Evolutionary conservation across 2,797 vertebrate genomes (phyloP).

Genomic region (Sebastes vulpes): DNA sequence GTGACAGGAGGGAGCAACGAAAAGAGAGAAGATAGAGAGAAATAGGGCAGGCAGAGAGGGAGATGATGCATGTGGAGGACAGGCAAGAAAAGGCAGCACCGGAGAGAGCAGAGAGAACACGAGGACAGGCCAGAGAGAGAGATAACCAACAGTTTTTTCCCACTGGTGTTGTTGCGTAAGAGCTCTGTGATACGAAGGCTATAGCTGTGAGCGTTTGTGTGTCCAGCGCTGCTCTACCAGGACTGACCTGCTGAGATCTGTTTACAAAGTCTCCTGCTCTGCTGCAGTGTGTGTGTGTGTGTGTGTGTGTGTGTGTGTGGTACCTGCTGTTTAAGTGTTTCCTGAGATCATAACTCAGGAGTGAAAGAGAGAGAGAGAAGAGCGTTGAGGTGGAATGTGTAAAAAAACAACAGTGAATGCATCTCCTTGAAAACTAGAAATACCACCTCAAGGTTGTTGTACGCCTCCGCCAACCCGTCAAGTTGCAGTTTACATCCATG

Average conservation of each 20-base stretch:
- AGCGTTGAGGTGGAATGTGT: neutral
- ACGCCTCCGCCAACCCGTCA: too few species aligned
- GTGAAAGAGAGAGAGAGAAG: neutral
- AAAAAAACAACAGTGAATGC: neutral
- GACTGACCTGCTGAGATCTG: constrained; percentile 49
- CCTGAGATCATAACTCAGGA: constrained; percentile 26
- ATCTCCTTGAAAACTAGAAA: neutral
- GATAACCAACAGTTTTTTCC: constrained; percentile 32
- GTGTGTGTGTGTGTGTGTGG: neutral
- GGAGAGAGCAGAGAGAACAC: constrained; percentile 17
- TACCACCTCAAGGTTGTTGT: too few species aligned
- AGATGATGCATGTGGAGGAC: constrained; percentile 30
- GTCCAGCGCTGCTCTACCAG: constrained; percentile 7
- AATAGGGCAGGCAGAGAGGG: neutral
- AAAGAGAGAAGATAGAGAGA: constrained; percentile 11
- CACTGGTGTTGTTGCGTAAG: constrained; percentile 49
- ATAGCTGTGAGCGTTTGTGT: constrained; percentile 25
- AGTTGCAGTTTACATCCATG: too few species aligned
- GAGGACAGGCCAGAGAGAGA: constrained; percentile 24
- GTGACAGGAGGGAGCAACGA: neutral
- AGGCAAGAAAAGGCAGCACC: constrained; percentile 5
- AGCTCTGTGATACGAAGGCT: constrained; percentile 3
- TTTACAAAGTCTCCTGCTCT: constrained; percentile 36
- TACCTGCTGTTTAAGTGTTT: constrained; percentile 43
- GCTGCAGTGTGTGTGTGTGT: neutral